Evolutionary conservation across 2,888 invertebrate species (phyloP).

Genomic region (Drosophila siamana): DNA sequence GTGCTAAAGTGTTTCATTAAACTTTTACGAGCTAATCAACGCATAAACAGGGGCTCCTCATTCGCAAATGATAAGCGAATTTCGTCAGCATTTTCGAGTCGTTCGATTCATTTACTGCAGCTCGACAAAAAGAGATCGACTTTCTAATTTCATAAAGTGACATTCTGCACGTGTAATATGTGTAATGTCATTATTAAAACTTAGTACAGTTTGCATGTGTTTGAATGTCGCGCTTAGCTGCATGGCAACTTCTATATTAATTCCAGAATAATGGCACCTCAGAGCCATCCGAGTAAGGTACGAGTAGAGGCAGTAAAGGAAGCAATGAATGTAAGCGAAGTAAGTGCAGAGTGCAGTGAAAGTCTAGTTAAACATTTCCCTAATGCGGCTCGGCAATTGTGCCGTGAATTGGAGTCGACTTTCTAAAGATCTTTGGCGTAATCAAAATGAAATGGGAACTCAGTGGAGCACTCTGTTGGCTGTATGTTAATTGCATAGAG

Average conservation of each 20-base stretch:
- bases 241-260: not conserved
- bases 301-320: not conserved
- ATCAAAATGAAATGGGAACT: slow-evolving; percentile 4
- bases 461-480: not conserved
- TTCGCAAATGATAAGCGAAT: too few relatives aligned
- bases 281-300: not conserved
- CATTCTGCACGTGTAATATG: too few relatives aligned
- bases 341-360: not conserved
- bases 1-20: too few relatives aligned
- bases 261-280: not conserved
- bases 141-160: too few relatives aligned
- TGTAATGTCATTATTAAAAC: too few relatives aligned
- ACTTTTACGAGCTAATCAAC: too few relatives aligned
- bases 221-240: too few relatives aligned
- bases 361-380: not conserved
- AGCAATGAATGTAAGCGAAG: not conserved
- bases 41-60: too few relatives aligned
- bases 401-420: not conserved
- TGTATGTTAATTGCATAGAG: slow-evolving; percentile 16
- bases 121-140: too few relatives aligned
- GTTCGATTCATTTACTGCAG: too few relatives aligned
- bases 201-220: too few relatives aligned
- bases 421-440: not conserved
- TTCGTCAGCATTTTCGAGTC: too few relatives aligned
- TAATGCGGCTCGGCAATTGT: not conserved